Evolutionary conservation across 2,888 invertebrate genomes (phyloP).

Genomic region (Drosophila bunnanda): DNA sequence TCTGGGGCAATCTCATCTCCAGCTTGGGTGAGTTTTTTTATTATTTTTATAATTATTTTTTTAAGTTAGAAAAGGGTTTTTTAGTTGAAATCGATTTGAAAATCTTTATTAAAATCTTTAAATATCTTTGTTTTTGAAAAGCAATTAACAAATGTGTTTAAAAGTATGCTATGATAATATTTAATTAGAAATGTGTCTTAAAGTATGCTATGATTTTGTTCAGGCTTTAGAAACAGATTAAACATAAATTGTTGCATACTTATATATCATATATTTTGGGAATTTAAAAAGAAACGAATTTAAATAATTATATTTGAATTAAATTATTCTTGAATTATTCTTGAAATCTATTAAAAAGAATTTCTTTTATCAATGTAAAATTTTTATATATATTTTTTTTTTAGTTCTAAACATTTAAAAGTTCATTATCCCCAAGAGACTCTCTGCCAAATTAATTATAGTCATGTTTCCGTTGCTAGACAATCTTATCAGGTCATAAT

Average conservation of each 20-base stretch:
- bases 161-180: background rate
- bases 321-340: too few species aligned
- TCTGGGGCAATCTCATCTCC: constrained; percentile 98
- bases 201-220: background rate
- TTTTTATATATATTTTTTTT: background rate
- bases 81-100: background rate
- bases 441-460: background rate
- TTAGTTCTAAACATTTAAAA: background rate
- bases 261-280: too few species aligned
- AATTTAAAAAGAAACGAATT: background rate
- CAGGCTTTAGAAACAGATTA: background rate
- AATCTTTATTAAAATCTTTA: too few species aligned
- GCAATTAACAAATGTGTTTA: background rate
- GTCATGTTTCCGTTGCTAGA: constrained; percentile 8
- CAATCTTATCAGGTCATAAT: constrained; percentile 14
- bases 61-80: background rate
- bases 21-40: constrained; percentile 86
- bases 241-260: background rate
- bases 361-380: background rate
- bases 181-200: background rate
- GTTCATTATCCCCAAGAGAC: background rate
- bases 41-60: background rate
- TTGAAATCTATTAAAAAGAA: background rate
- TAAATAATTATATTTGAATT: background rate
- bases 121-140: background rate